Base-by-base conservation (phyloP, 2,113 vertebrate species). In the Chloroceryle aenea region DNA sequence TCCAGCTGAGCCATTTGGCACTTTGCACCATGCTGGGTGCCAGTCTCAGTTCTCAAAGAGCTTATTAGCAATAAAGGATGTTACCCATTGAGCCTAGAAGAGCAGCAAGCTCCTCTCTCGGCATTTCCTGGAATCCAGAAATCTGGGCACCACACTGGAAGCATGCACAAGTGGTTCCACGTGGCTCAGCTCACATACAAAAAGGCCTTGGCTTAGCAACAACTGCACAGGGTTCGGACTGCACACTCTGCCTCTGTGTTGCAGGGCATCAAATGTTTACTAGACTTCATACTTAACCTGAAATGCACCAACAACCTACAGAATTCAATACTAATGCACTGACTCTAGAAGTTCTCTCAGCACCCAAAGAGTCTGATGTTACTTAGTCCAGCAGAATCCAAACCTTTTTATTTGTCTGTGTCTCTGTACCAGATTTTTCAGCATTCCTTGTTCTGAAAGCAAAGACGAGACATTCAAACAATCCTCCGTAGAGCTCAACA, bases 51-150 rank as follows among this genome's bases (percentile, higher is more conserved):
- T 62, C 68, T 56, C 48, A 36, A 23, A 74, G 27, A 43, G 40
- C 23, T 93, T 56, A 43, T 43, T 27, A 52, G 40, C 50, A 30
- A 34, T 38, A 47, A 21, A 34, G 62, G n/a, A 9, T 47, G 85
- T 78, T 27, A 45, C 69, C 40, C n/a, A 3, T 4, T 0, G 5
- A 88, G 56, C 32, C 40, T 4, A 0, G 10, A 30, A 50, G 26
- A 66, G 58, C 11, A 9, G 45, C 40, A 47, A n/a, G 18, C 32
- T 69, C 50, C 15, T 25, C 73, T 75, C 42, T 38, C 45, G 22
- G 50, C 34, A 69, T 13, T 18, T 73, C 48, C 47, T 32, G 42
- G 58, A 62, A 81, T 48, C 14, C 34, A 82, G 66, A 67, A 38
- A 15, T 20, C 4, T 21, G 30, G 62, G 68, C 32, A 64, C 10